Base-by-base conservation (phyloP, 1,140 invertebrate genomes). In the Hormaphis cornu region DNA sequence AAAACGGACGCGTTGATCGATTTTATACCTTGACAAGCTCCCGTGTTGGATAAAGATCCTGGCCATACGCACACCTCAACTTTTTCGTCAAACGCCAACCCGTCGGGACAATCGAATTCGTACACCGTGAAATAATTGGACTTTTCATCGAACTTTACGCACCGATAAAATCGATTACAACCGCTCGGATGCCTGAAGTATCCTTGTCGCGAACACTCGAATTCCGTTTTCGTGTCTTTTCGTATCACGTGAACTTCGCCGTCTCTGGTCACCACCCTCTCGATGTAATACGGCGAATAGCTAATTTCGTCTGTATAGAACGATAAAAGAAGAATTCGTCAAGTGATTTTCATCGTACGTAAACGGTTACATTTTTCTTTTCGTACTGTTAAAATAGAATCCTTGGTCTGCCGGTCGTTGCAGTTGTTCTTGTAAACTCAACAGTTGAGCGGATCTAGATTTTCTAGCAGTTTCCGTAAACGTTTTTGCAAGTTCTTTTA, bases 31-130 rank as follows among this genome's bases (percentile, higher is more conserved):
- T 76, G 83, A 76, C 89, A 91, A 6, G 88, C 84, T 6, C 85
- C 83, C 7, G 86, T 85, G 76, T 86, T 79, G 0, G 87, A 82
- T 30, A 88, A 74, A 28, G 85, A 87, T 72, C 86, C 86, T 12
- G 89, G 89, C 89, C 89, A 91, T 10, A 89, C 88, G 74, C 90
- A 92, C 46, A 91, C 87, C 76, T 89, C 88, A 70, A 85, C 87
- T 20, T 82, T 78, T 69, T 89, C 86, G 75, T 91, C 89, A 75
- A 91, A 91, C 1, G 87, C 86, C 18, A 91, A 76, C n/a, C 89
- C 89, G 70, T 83, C 82, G 0, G 89, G 89, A 78, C 90, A 91
- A 74, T 89, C 87, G 74, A 90, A 91, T 76, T 91, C 87, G 74
- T 91, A 91, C 1, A 90, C 86, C 2, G 86, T 88, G 76, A 84